Percentiles rank a stretch among this genome's conserved stretches.
Evolutionary conservation across 2,888 invertebrate species (phyloP).

Genomic region (Lasiommata megera): DNA sequence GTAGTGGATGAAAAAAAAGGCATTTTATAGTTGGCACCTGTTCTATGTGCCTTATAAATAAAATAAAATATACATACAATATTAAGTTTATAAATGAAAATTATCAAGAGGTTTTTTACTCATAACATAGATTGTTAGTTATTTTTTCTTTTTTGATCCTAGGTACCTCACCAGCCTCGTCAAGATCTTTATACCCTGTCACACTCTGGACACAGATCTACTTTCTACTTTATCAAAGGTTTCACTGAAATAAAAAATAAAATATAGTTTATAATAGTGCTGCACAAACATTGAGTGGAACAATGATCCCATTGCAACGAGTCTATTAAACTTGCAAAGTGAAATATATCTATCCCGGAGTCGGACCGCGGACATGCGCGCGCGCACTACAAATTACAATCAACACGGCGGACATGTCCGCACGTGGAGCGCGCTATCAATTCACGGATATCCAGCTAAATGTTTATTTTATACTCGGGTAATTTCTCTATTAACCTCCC

Average conservation of each 20-base stretch:
- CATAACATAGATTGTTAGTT: no score
- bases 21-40: no score
- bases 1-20: no score
- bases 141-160: no score
- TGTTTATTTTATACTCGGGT: conserved; percentile 68
- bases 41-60: no score
- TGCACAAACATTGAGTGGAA: background rate
- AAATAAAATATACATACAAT: no score
- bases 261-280: background rate
- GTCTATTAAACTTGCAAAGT: conserved; percentile 14
- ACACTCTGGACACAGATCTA: no score
- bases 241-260: background rate
- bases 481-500: conserved; percentile 74
- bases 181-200: no score
- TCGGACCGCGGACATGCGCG: conserved; percentile 56
- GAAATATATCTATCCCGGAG: conserved; percentile 47
- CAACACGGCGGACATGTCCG: conserved; percentile 73
- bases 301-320: conserved; percentile 7
- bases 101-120: no score
- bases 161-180: no score
- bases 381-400: conserved; percentile 80
- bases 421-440: conserved; percentile 75
- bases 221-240: no score
- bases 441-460: conserved; percentile 60
- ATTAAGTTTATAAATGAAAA: no score